A percentile compares a stretch with the other conserved stretches of the same genome.
phyloP scores from a whole-genome alignment of 2,113 vertebrate species.

The Colaptes auratus region DNA sequence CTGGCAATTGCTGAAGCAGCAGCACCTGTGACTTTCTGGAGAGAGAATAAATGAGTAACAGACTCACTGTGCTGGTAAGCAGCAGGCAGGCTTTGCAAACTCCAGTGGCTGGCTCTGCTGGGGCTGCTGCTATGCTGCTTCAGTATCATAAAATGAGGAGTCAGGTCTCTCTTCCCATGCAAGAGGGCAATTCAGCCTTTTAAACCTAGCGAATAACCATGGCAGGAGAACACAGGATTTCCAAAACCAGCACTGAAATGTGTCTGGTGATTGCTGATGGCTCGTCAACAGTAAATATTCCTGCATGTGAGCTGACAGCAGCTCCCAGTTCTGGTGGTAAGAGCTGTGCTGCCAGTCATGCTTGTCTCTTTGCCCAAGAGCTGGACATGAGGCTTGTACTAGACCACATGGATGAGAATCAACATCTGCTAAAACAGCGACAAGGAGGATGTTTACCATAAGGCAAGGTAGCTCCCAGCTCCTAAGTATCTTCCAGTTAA shows the following conservation, averaged over 20 bases:
- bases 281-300: neutral
- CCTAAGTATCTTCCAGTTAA: neutral
- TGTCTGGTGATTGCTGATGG: neutral
- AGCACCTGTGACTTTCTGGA: neutral
- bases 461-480: neutral
- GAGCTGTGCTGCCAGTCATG: fast-evolving
- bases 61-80: neutral
- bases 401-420: fast-evolving
- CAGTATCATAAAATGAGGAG: neutral
- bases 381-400: fast-evolving
- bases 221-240: neutral
- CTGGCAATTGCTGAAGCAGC: neutral
- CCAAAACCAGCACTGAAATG: neutral
- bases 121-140: neutral
- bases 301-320: fast-evolving
- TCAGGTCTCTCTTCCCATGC: neutral
- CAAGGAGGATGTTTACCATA: neutral
- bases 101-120: fast-evolving
- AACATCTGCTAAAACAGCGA: neutral
- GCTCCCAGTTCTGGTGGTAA: neutral
- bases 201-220: neutral
- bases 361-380: neutral
- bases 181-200: neutral
- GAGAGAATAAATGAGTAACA: neutral
- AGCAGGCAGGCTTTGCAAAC: neutral